phyloP scores from a whole-genome alignment of 1,140 invertebrate species.

The Bombyx mandarina region DNA sequence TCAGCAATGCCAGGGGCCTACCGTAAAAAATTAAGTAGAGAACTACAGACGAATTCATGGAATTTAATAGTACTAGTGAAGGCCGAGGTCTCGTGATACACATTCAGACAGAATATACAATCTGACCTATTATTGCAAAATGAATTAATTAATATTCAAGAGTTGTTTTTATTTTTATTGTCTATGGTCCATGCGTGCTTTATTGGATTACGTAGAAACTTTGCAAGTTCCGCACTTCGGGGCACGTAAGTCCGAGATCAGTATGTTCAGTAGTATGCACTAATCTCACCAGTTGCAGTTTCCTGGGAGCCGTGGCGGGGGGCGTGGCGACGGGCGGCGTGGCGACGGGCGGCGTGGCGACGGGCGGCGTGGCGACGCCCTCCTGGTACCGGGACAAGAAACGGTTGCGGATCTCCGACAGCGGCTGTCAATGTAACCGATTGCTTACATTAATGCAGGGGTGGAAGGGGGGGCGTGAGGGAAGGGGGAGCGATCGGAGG shows the following conservation, averaged over 20 bases:
- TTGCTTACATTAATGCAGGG: too few species aligned
- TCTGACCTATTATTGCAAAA: background rate
- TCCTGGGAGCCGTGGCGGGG: slow-evolving; percentile 25
- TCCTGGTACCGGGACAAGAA: slow-evolving; percentile 44
- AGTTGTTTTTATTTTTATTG: background rate
- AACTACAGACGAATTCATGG: background rate
- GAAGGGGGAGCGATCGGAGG: too few species aligned
- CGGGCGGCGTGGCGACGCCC: slow-evolving; percentile 26
- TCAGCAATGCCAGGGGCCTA: too few species aligned
- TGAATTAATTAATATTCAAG: background rate
- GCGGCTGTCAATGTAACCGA: slow-evolving; percentile 32
- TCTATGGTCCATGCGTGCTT: background rate
- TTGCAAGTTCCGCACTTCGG: too few species aligned
- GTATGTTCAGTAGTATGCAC: too few species aligned
- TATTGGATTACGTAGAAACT: too few species aligned
- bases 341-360: slow-evolving; percentile 25
- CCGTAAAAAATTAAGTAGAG: too few species aligned
- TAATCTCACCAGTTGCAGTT: slow-evolving; percentile 32
- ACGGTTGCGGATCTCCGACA: slow-evolving; percentile 51
- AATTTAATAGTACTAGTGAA: background rate
- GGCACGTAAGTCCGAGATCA: background rate
- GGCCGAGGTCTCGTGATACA: background rate
- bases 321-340: slow-evolving; percentile 26
- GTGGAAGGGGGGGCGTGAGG: too few species aligned
- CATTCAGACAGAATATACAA: background rate